Evolutionary conservation across 2,888 invertebrate species (phyloP).

Genomic region (Pycnomerus fuliginosus): DNA sequence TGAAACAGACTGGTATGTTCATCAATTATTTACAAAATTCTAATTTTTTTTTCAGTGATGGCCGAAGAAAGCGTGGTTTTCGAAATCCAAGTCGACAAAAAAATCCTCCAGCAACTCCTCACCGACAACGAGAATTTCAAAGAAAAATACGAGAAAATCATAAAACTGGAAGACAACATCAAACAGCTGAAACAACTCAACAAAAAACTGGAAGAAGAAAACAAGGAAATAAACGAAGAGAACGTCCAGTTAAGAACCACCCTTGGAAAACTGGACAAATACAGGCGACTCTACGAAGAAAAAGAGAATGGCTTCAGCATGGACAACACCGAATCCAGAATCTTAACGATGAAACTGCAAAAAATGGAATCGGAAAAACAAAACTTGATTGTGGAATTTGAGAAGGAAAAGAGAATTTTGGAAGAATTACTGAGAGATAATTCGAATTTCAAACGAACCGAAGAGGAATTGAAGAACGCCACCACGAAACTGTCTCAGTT

Average conservation of each 20-base stretch:
- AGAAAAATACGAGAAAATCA: conserved; percentile 10
- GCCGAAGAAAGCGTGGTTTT: conserved; percentile 15
- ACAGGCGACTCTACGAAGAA: neutral
- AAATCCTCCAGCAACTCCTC: conserved; percentile 14
- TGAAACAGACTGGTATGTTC: no score
- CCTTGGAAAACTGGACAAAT: conserved; percentile 1
- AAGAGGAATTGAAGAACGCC: neutral
- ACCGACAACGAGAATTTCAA: conserved; percentile 16
- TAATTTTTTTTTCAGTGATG: conserved; percentile 1
- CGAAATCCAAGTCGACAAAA: conserved; percentile 20
- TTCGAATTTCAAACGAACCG: neutral
- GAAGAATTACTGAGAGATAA: neutral
- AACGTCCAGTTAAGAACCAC: conserved; percentile 2
- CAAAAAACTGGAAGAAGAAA: conserved; percentile 2
- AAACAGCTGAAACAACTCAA: neutral
- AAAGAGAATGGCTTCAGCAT: neutral
- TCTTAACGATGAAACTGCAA: conserved; percentile 1
- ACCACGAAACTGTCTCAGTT: neutral
- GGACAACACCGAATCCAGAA: conserved; percentile 2
- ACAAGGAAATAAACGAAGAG: conserved; percentile 4
- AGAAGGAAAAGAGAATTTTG: conserved; percentile 1
- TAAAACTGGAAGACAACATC: conserved; percentile 4
- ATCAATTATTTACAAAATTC: no score
- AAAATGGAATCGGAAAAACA: neutral
- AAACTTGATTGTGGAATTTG: conserved; percentile 1